Conservation (phyloP, 2,888 invertebrate species). For the Shargacucullia verbasci region DNA sequence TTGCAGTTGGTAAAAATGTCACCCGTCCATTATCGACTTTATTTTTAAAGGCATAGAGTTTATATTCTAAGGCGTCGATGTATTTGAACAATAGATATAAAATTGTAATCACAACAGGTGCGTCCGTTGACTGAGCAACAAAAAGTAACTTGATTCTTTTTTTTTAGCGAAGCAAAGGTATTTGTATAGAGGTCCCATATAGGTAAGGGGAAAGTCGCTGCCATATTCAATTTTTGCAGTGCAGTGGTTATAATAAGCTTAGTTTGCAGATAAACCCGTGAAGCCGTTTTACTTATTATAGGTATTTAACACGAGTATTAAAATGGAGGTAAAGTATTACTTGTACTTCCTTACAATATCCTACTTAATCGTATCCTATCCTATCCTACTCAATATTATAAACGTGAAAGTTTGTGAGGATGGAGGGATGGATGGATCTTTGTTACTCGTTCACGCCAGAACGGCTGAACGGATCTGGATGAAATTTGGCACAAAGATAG, state of each 20-base stretch:
- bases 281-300: too few relatives aligned
- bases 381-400: too few relatives aligned
- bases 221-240: constrained; percentile 8
- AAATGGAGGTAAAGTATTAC: too few relatives aligned
- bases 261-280: neutral
- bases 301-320: too few relatives aligned
- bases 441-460: too few relatives aligned
- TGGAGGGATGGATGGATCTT: too few relatives aligned
- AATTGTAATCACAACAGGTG: constrained; percentile 52
- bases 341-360: too few relatives aligned
- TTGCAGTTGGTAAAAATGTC: constrained; percentile 11
- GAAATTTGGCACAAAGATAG: too few relatives aligned
- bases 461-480: too few relatives aligned
- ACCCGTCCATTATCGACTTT: neutral
- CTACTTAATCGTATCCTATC: too few relatives aligned
- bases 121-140: constrained; percentile 40
- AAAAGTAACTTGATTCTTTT: constrained; percentile 48
- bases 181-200: constrained; percentile 24
- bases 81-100: constrained; percentile 6
- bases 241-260: neutral
- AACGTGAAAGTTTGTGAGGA: too few relatives aligned
- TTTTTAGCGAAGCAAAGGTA: constrained; percentile 40
- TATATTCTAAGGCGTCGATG: neutral
- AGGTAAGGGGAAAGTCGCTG: constrained; percentile 24
- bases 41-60: neutral